Evolutionary conservation across 2,888 invertebrate genomes (phyloP).

Genomic region (Cataglyphis livida): DNA sequence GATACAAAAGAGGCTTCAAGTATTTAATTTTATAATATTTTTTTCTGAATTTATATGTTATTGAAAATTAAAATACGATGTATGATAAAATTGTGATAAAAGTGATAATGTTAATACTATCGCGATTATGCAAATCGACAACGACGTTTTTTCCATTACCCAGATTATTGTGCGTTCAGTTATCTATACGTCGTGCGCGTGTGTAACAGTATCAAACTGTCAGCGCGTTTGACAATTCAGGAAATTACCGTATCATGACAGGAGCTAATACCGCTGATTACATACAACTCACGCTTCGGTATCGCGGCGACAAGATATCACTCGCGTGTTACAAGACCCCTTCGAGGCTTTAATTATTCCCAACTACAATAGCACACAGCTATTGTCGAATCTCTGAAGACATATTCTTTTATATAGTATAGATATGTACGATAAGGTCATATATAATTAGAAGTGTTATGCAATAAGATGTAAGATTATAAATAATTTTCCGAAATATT

Average conservation of each 20-base stretch:
- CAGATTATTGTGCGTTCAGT: background rate
- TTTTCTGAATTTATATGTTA: background rate
- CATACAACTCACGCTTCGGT: conserved; percentile 63
- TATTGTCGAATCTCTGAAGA: conserved; percentile 11
- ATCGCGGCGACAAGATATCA: conserved; percentile 70
- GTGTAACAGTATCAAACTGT: conserved; percentile 39
- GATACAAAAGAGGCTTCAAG: no score
- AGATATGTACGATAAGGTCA: background rate
- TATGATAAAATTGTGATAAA: background rate
- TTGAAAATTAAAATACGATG: background rate
- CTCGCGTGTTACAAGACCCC: conserved; percentile 64
- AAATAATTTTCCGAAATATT: background rate
- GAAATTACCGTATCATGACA: conserved; percentile 70
- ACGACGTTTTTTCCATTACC: conserved; percentile 42
- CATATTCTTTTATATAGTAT: no score
- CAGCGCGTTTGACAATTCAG: conserved; percentile 64
- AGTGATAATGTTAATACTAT: background rate
- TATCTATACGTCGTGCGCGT: conserved; percentile 29
- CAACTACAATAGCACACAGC: conserved; percentile 30
- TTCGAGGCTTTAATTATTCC: conserved; percentile 57
- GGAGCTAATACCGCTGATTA: conserved; percentile 65
- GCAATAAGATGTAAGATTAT: background rate
- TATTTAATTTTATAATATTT: background rate
- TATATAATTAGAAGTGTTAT: background rate
- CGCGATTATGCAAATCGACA: conserved; percentile 26